Base-by-base conservation (phyloP, 2,797 vertebrate species). In the Crenichthys baileyi region DNA sequence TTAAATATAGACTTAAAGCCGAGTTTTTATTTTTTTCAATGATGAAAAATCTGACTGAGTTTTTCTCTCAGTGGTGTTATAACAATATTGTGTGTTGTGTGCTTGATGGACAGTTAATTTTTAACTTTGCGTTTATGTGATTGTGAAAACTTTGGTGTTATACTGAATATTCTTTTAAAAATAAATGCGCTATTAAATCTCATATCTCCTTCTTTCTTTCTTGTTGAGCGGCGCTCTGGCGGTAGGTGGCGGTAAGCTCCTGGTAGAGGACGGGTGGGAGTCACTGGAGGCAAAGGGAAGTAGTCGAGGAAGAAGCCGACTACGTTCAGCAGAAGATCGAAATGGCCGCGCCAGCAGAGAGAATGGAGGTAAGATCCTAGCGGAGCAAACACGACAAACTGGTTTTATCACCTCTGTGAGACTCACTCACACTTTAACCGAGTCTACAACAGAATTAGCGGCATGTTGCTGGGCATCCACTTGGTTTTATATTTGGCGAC, bases 301-400 rank as follows among this genome's bases (percentile, higher is more conserved):
- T 31, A 55, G 46, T 31, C 20, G 58, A 63, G 46, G 77, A 78
- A 72, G 76, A 72, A 26, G 56, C 15, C 20, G 20, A 53, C 50
- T 13, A 55, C 29, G 20, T 36, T 22, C 63, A 75, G 75, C 70
- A 76, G 77, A 79, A 91, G 92, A 92, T 84, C 95, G 96, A 97
- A 97, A 96, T 96, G 96, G 96, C 96, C 95, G 94, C 95, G 88
- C 91, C 92, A 84, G 88, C 96, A 87, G 95, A 96, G 91, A 93
- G 91, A 72, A 96, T 96, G 95, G 96, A 96, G 95, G 96, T 96
- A 93, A 92, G 90, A 39, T 46, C 41, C 76, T 74, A 29, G 2
- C 15, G 18, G 7, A 18, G 12, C 29, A 74, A 73, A 72, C 39
- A 53, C 24, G 4, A 4, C 3, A 12, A 36, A 58, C 3, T n/a